A percentile compares a stretch with the other conserved stretches of the same genome.
These are phyloP conservation scores for Hemibagrus guttatus DNA, from an alignment of 2,797 vertebrate species.

Conservation along the genomic window DNA sequence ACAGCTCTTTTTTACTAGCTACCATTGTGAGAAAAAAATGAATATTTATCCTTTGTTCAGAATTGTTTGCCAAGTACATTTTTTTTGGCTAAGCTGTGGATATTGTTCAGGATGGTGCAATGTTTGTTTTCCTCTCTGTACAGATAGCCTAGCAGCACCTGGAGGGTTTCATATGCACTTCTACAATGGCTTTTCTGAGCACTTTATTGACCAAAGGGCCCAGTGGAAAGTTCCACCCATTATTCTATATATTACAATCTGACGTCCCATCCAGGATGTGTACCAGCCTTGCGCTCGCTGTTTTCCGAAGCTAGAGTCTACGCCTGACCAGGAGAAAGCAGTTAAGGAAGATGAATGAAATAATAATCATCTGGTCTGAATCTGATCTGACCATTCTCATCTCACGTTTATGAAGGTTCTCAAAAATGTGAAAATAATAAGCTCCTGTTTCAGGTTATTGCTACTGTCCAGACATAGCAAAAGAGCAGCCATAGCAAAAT, in stretches of 20 bases:
- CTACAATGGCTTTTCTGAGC: constrained; percentile 36
- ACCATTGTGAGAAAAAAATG: constrained; percentile 43
- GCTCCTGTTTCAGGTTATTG: constrained; percentile 26
- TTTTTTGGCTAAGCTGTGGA: constrained; percentile 13
- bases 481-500: constrained; percentile 35
- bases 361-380: background rate
- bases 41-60: constrained; percentile 32
- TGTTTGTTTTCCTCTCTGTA: constrained; percentile 29
- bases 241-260: constrained; percentile 44
- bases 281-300: background rate
- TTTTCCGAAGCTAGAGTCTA: background rate
- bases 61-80: constrained; percentile 21
- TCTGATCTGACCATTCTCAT: constrained; percentile 25
- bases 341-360: background rate
- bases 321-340: background rate
- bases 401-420: constrained; percentile 6
- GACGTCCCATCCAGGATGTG: constrained; percentile 8
- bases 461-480: constrained; percentile 32
- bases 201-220: constrained; percentile 51
- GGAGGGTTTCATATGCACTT: constrained; percentile 26
- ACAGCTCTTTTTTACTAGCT: background rate
- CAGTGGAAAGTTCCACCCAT: constrained; percentile 52
- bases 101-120: constrained; percentile 12
- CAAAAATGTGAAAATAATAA: constrained; percentile 37
- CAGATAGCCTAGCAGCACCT: constrained; percentile 17